Evolutionary conservation across 2,113 vertebrate species (phyloP), one percentile per base, ranked within the genome.

Genomic region (Eidolon helvum): DNA sequence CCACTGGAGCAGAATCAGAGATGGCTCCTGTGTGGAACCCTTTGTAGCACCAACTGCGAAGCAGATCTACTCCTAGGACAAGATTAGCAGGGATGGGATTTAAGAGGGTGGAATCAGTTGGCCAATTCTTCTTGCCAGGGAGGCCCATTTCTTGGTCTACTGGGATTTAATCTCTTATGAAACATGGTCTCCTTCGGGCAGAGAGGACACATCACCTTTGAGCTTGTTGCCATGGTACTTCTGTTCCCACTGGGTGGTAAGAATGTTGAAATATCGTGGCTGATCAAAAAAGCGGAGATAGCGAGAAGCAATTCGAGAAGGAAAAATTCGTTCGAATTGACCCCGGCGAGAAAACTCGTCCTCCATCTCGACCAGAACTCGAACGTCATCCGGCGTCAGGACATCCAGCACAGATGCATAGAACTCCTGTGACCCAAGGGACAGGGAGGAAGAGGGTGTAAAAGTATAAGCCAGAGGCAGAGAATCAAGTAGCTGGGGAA

Each of bases 211-310:
- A 69, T 96, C 84, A 99, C 99, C 99, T 99, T 98, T 99, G 43
- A 97, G 95, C 97, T 99, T 99, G 98, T 99, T 98, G 97, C 97
- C 90, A 97, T 98, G 98, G 98, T 99, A 98, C 93, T 99, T 99
- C 97, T 99, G 99, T 92, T 99, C 99, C 99, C 99, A 99, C 90
- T 99, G 99, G 87, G 99, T 99, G 74, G 99, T 98, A 91, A 99
- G 99, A 95, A 99, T 98, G 98, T 99, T 99, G 97, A 99, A 99
- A 98, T 99, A 99, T 50, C 99, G 99, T 5, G 98, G 99, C 90
- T 99, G 99, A 96, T 99, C 99, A 0, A 99, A 99, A 98, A 99
- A 99, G 63, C 98, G 99, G 79, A 99, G 98, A 98, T 99, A 99
- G 10, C 98, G 99, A 53, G 99, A 99, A 19, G 99, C 99, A 15